phyloP scores from a whole-genome alignment of 2,797 vertebrate species.

The Todus mexicanus region DNA sequence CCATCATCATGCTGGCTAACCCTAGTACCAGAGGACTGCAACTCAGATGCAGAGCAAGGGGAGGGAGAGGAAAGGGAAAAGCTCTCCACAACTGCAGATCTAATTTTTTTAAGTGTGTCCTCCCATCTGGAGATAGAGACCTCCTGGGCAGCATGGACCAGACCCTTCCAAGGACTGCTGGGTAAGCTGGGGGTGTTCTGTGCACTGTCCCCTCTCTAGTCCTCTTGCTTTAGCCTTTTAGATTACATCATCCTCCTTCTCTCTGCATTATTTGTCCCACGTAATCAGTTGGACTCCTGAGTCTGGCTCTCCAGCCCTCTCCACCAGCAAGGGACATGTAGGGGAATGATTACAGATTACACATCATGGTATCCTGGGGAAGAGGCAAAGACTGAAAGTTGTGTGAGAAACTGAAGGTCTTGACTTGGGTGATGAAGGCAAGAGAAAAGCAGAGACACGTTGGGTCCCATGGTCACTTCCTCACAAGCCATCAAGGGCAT shows the following conservation, averaged over 20 bases:
- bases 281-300: neutral
- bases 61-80: neutral
- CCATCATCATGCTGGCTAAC: neutral
- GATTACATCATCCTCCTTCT: neutral
- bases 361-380: neutral
- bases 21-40: neutral
- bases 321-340: neutral
- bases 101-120: neutral
- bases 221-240: neutral
- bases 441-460: neutral
- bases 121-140: neutral
- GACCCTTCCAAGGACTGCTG: neutral
- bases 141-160: neutral
- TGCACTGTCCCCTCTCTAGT: neutral
- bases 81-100: neutral
- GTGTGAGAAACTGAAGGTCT: neutral
- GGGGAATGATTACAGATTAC: neutral
- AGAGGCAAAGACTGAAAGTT: neutral
- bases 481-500: neutral
- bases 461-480: neutral
- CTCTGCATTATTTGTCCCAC: neutral
- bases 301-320: neutral
- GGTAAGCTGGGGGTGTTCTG: neutral
- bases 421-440: neutral
- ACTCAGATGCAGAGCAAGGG: neutral